Percentiles rank a stretch among this genome's conserved stretches.
Conservation (phyloP, 2,888 invertebrate genomes). For the Pristionchus mayeri region DNA sequence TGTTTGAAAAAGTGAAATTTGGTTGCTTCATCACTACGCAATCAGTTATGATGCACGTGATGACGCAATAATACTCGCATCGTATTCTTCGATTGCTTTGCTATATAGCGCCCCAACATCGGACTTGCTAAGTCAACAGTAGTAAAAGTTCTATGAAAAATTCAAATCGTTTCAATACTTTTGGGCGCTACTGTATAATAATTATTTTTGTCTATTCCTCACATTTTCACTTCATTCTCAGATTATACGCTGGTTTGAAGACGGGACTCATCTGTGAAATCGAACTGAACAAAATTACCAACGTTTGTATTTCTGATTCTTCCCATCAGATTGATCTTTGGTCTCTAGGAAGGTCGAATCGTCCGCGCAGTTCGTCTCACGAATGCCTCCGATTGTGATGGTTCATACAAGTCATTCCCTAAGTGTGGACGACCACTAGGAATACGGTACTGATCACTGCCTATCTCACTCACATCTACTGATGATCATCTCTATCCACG, state of each 20-base stretch:
- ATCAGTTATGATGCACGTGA: too few species aligned
- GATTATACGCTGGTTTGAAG: conserved; percentile 59
- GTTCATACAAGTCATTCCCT: conserved; percentile 54
- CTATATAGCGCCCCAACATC: too few species aligned
- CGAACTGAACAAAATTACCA: conserved; percentile 49
- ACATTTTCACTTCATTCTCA: neutral
- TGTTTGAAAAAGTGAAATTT: too few species aligned
- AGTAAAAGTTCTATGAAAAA: too few species aligned
- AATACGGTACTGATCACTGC: conserved; percentile 56
- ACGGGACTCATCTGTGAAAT: conserved; percentile 63
- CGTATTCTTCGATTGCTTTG: too few species aligned
- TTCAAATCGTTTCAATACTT: too few species aligned
- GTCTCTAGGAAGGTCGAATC: conserved; percentile 52
- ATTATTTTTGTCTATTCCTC: too few species aligned
- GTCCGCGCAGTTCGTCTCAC: conserved; percentile 57
- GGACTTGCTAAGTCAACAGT: too few species aligned
- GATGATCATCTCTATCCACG: too few species aligned
- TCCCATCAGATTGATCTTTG: neutral
- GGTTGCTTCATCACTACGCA: too few species aligned
- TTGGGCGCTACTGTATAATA: too few species aligned
- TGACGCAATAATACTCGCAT: too few species aligned
- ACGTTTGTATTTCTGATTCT: neutral
- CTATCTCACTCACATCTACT: neutral
- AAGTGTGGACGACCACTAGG: conserved; percentile 65
- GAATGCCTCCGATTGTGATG: conserved; percentile 58